Percentiles rank a stretch among this genome's conserved stretches.
Evolutionary conservation across 2,888 invertebrate species (phyloP).

Genomic region (Megalurothrips usitatus): DNA sequence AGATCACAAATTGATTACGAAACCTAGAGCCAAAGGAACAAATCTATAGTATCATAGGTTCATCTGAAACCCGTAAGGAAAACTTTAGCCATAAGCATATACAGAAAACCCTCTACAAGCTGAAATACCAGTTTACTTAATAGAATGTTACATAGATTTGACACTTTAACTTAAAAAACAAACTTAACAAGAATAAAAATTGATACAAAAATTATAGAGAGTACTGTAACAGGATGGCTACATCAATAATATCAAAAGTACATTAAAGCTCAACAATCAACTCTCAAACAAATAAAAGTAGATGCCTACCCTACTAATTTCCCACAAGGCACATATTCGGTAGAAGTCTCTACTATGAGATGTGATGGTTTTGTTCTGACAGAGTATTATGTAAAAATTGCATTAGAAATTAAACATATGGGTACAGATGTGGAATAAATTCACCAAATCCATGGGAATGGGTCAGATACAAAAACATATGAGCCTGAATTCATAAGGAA

Average conservation of each 20-base stretch:
- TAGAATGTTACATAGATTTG: neutral
- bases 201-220: slow-evolving; percentile 19
- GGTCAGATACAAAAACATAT: neutral
- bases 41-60: neutral
- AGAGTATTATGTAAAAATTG: neutral
- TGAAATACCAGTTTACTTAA: neutral
- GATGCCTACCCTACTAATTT: neutral
- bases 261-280: slow-evolving; percentile 12
- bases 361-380: neutral
- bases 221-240: neutral
- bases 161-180: neutral
- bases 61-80: no score
- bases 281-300: neutral
- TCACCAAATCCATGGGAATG: neutral
- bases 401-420: neutral
- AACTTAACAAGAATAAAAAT: slow-evolving; percentile 21
- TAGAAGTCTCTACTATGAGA: neutral
- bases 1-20: neutral
- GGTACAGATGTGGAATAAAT: neutral
- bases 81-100: neutral
- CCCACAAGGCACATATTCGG: neutral
- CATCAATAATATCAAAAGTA: neutral
- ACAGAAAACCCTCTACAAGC: neutral
- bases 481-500: neutral
- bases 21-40: neutral